Conservation (phyloP, 2,797 vertebrate genomes). For the Falco cherrug region DNA sequence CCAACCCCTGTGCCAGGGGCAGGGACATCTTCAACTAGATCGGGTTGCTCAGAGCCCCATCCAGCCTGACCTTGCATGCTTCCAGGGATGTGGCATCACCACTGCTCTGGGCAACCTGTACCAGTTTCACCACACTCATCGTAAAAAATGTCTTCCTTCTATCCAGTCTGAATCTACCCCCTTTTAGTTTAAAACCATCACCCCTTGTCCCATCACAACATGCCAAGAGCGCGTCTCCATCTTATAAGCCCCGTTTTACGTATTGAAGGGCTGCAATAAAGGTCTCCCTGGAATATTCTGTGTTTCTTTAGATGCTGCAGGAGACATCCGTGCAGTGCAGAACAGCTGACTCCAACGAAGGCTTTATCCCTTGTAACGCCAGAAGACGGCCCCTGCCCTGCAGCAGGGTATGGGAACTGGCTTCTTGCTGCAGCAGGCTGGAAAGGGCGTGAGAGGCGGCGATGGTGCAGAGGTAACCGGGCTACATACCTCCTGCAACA, state of each 20-base stretch:
- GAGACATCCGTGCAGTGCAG: neutral
- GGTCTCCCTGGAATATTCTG: neutral
- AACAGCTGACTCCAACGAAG: neutral
- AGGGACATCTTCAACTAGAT: neutral
- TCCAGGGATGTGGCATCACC: neutral
- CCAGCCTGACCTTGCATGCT: neutral
- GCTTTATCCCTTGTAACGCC: neutral
- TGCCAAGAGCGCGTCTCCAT: neutral
- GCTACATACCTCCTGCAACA: neutral
- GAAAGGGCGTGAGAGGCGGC: neutral
- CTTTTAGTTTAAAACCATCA: neutral
- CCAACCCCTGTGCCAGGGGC: neutral
- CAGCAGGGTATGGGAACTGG: neutral
- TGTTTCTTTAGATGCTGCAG: neutral
- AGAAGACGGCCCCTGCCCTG: neutral
- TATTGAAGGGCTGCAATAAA: neutral
- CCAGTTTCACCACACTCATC: neutral
- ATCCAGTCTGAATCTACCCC: neutral
- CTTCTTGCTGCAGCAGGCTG: fast-evolving
- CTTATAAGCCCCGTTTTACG: neutral
- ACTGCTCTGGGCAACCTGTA: neutral
- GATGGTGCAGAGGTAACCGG: neutral
- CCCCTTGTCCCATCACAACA: neutral
- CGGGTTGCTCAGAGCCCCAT: neutral
- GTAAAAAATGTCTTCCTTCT: neutral